A percentile compares a stretch with the other conserved stretches of the same genome.
phyloP scores from a whole-genome alignment of 2,113 vertebrate species.

The Saccopteryx bilineata region DNA sequence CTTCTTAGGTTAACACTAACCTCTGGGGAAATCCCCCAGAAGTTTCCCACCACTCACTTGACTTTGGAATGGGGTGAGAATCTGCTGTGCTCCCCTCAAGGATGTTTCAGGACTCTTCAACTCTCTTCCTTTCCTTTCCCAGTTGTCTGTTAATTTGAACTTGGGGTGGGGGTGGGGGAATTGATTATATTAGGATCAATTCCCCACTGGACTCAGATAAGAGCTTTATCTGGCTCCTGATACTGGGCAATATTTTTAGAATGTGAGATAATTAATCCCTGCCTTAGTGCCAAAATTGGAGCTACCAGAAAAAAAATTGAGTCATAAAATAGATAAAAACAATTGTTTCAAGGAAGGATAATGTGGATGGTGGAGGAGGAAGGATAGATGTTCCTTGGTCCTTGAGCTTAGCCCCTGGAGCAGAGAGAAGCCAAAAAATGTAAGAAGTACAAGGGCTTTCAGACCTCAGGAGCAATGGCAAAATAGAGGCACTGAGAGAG shows the following conservation, averaged over 20 bases:
- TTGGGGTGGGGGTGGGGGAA: neutral
- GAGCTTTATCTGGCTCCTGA: neutral
- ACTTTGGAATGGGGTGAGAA: neutral
- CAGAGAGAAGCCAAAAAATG: neutral
- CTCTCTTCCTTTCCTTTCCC: neutral
- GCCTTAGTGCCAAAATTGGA: neutral
- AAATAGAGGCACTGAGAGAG: neutral
- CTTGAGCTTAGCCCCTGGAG: neutral
- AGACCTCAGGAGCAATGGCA: neutral
- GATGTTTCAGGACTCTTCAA: neutral
- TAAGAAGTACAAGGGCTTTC: neutral
- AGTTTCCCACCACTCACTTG: neutral
- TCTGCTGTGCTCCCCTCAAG: neutral
- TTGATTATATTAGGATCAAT: neutral
- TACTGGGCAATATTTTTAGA: neutral
- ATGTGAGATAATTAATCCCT: neutral
- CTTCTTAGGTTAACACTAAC: neutral
- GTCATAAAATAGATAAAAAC: neutral
- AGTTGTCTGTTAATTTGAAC: neutral
- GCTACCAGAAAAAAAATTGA: neutral
- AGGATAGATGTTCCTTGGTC: neutral
- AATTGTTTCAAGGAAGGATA: neutral
- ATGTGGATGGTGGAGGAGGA: neutral
- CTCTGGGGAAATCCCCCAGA: neutral
- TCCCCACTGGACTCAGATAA: neutral